Base-by-base conservation (phyloP, 1,140 invertebrate species). In the Eurytemora carolleeae region DNA sequence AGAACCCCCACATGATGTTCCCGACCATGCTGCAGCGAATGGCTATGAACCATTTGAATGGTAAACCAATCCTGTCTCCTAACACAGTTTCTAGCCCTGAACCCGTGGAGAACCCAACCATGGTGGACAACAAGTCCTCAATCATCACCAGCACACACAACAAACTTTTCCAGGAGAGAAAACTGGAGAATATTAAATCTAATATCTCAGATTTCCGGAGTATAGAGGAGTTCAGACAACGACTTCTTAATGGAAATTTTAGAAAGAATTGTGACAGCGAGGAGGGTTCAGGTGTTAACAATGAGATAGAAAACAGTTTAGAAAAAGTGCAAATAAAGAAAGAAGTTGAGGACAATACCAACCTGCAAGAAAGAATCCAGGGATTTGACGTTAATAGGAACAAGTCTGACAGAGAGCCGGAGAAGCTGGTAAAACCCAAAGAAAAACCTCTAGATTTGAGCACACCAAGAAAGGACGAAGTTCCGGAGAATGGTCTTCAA, bases 21-120 rank as follows among this genome's bases (percentile, higher is more conserved):
- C 76, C 77, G 1, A 74, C 75, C 72, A 72, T 18, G 71, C 73
- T 24, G 59, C 18, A 23, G 24, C 16, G 19, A 17, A 19, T 52
- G 31, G 26, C 55, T 63, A 7, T n/a, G 15, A 25, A 63, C 52
- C 61, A 53, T 71, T 73, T 66, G 31, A 44, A 44, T 44, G 31
- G 31, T n/a, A 44, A 44, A n/a, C 31, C 63, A 63, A 59, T 26
- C 25, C 59, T 57, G 55, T 63, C 1, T 55, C 63, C 24, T 23
- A 65, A 54, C 31, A 63, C 63, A 1, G 62, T 64, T 2, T 67
- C 70, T 0, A 72, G 72, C n/a, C 71, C 75, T 16, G 66, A 66
- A 21, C 60, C 66, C 7, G 61, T 63, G 2, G 63, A 58, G 52
- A 65, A 64, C 24, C 63, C 60, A 22, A 59, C 64, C 15, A n/a